Evolutionary conservation across 2,888 invertebrate species (phyloP), one percentile per base, ranked within the genome.

Genomic region (Saturnia japonica): DNA sequence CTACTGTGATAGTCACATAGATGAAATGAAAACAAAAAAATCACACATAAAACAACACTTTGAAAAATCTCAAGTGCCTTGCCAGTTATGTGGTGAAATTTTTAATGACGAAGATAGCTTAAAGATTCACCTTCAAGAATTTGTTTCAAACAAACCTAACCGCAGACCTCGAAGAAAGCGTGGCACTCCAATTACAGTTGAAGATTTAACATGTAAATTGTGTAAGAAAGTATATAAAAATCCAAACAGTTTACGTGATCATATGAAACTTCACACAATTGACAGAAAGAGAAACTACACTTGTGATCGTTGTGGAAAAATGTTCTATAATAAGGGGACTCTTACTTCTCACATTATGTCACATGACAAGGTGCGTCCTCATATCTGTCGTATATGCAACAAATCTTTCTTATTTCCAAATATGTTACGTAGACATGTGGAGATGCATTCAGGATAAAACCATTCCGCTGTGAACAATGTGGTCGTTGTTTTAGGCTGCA

Each of bases 401-500:
- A 91, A 88, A 62, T 88, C 93, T 0, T 94, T 94, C 71, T 66
- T 91, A 16, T 91, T 90, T 73, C 93, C 91, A 0, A 93, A 93
- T 70, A 93, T 91, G 91, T 76, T 94, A 1, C 74, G 93, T 1
- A 77, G 91, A 25, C 94, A 94, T 62, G 94, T 94, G 0, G 89
- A 92, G 51, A 91, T 91, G 90, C 94, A 94, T 81, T 88, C 91
- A 0, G 92, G 0, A 78, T 91, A 0, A 93, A 93, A 57, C 93
- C 93, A 0, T 93, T 86, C 70, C 89, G 92, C 0, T 94, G 94
- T 71, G 93, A 94, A 47, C 88, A 90, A 67, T 94, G 94, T 12
- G 93, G 92, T 0, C 76, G 91, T 0, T 89, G 90, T 72, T 94
- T 94, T 70, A 91, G 97, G 14, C 95, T 97, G 74, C 95, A 96